Evolutionary conservation across 1,140 invertebrate species (phyloP), one percentile per base, ranked within the genome.

Genomic region (Drosophila funebris): DNA sequence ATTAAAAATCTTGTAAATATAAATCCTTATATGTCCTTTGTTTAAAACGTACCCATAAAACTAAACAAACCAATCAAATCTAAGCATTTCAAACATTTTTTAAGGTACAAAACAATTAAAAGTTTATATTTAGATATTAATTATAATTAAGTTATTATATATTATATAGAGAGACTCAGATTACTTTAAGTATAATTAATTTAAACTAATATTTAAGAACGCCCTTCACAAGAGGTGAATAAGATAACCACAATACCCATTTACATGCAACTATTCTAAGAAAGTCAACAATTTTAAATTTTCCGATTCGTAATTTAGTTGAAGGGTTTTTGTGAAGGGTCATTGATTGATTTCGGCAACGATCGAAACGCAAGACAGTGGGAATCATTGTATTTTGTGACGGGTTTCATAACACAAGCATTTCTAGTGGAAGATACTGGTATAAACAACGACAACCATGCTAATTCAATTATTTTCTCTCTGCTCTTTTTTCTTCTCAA

Each of bases 401-500:
- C 22, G 73, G 73, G 68, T 78, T 64, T 56, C 61, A 61, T 60
- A 75, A 71, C 61, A 81, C 66, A 56, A 61, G 54, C 29, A 53
- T 64, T 71, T 84, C 60, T 78, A 63, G 66, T 37, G 48, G 57
- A 37, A 16, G 58, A 52, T 46, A 44, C 73, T 76, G 44, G 54
- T 73, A 72, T 62, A 71, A 31, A 77, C 66, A 53, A 73, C 66
- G 73, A 84, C 73, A 90, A 81, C 63, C 76, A 90, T 74, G 88
- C 89, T 90, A 90, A 90, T 90, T 82, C 83, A 90, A 91, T 73
- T 90, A 87, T 91, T 91, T 91, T 91, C 84, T 91, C 88, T 91
- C 88, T 91, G 78, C 83, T 91, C 84, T 91, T 77, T 91, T 90
- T 91, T 85, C 90, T 84, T 88, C 81, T 78, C 76, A 78, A 82